Conservation (phyloP, 35 echinoderm and acorn worm genomes). For the Strongylocentrotus purpuratus region DNA sequence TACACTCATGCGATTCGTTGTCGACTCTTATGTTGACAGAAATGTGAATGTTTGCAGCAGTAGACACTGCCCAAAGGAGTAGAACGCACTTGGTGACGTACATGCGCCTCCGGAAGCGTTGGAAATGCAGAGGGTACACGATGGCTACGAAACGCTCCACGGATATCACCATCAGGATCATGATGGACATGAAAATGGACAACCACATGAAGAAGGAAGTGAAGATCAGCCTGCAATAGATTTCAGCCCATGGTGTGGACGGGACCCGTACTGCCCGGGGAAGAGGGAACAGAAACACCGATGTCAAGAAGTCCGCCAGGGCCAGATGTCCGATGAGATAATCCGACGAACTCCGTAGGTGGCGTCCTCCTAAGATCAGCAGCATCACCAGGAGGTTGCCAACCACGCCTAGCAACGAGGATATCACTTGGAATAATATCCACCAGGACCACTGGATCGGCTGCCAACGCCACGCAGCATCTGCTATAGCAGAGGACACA, state of each 20-base stretch:
- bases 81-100: conserved; percentile 49
- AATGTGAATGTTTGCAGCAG: conserved; percentile 50
- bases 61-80: conserved; percentile 57
- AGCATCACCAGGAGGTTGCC: conserved; percentile 79
- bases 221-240: conserved; percentile 79
- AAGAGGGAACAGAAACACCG: conserved; percentile 71
- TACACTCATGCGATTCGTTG: conserved; percentile 23
- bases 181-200: conserved; percentile 73
- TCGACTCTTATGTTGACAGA: conserved; percentile 47
- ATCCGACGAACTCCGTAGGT: conserved; percentile 67
- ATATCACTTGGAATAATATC: conserved; percentile 47
- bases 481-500: not conserved
- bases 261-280: conserved; percentile 43
- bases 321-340: conserved; percentile 79
- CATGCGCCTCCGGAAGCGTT: conserved; percentile 52
- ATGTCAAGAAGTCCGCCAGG: conserved; percentile 76
- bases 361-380: conserved; percentile 58
- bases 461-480: conserved; percentile 11
- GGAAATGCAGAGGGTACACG: conserved; percentile 78
- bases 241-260: conserved; percentile 22
- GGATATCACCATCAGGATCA: conserved; percentile 75
- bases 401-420: conserved; percentile 71
- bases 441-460: conserved; percentile 65
- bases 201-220: conserved; percentile 81
- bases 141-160: conserved; percentile 87